Base-by-base conservation (phyloP, 2,888 invertebrate species). In the Oscheius sp. region DNA sequence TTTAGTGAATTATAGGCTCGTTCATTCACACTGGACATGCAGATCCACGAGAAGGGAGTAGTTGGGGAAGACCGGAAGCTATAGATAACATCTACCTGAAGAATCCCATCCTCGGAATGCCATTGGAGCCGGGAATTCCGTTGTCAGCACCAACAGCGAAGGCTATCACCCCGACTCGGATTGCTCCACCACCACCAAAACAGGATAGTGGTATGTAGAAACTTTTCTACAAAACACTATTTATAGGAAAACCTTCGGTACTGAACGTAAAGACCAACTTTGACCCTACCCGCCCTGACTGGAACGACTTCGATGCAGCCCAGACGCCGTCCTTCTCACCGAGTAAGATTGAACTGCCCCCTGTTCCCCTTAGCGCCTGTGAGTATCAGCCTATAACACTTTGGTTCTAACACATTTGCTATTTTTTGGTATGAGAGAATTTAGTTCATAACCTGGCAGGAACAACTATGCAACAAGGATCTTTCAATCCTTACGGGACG, bases 61-160 rank as follows among this genome's bases (percentile, higher is more conserved):
- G 93, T 5, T 96, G 95, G 95, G 95, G 95, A 1, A 93, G 93
- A 85, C 94, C 94, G 0, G 92, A 92, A 1, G 92, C 91, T 75
- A 94, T 95, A 77, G 95, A 95, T 68, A 76, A 82, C 33, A 78
- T 88, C 55, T 88, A 88, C 58, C 74, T 88, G 75, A 83, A 81
- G 72, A 87, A 88, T 70, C 87, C 88, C 29, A 78, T 84, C 29
- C 57, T 78, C 71, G 82, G 84, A 51, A 63, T 35, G 35, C 82
- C 82, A 42, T 51, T 58, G 58, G 33, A 58, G 2, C 57, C 29
- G 32, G 32, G 62, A 42, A 29, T 13, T 42, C 21, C 13, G n/a
- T n/a, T 21, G 11, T 37, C 29, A 35, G 11, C 55, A 7, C 53
- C 33, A 60, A 21, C 33, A 32, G 33, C 42, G 2, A 42, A 42